Evolutionary conservation across 2,888 invertebrate species (phyloP), one percentile per base, ranked within the genome.

Genomic region (Drosophila longiperda): DNA sequence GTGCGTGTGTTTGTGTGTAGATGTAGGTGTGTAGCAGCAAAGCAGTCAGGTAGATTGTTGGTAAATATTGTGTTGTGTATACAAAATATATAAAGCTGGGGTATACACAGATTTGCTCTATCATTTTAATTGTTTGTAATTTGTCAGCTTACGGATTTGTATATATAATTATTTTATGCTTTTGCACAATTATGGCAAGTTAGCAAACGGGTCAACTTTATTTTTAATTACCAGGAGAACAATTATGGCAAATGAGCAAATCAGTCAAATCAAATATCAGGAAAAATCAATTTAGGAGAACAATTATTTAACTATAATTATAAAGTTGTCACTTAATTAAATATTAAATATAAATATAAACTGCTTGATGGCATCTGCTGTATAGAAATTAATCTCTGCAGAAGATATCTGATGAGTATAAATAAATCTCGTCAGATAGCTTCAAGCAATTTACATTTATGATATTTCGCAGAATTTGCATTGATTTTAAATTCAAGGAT

Each of bases 21-120:
- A 78, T 69, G n/a, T n/a, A n/a, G n/a, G n/a, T n/a, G n/a, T n/a
- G n/a, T 69, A 69, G 59, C 17, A 76, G 40, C 60, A 48, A 54
- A 23, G 34, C 42, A 66, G 63, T 23, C 66, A 53, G 33, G 36
- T 49, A 45, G 53, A 67, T 60, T 61, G 61, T 59, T 26, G 36
- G 61, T 48, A 65, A 78, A 73, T 73, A 66, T 60, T 60, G 61
- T n/a, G 34, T 48, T 65, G 60, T 42, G 50, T 33, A 32, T 58
- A 40, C 42, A 42, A 49, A 67, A 48, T 42, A 26, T 23, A 23
- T n/a, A 23, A 40, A 17, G 8, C 15, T 40, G 17, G 34, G 36
- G 6, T 20, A 55, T 42, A 26, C 34, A 55, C 45, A 45, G 38
- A 53, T 61, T 60, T 26, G 33, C 36, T 15, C 67, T 57, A 50